Evolutionary conservation across 1,140 invertebrate genomes (phyloP), one percentile per base, ranked within the genome.

Genomic region (Euborellia annulipes): DNA sequence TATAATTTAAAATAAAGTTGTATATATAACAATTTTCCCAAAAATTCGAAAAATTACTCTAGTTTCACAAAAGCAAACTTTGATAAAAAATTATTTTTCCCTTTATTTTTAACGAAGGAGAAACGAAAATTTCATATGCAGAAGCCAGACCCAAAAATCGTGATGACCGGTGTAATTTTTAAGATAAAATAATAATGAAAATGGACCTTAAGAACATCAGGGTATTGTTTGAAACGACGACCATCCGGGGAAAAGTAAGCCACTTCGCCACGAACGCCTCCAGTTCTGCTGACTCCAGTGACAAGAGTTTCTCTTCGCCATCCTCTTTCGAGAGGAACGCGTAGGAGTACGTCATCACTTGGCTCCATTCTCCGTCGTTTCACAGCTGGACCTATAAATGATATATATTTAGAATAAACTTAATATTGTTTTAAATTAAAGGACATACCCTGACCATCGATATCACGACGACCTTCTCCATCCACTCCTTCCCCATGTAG

Each of bases 231-330:
- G 54, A 85, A 76, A 46, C 75, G 76, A 59, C 79, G 78, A 14
- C 84, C 82, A 57, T 84, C 87, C 19, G 90, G 90, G 20, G 87
- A 83, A 53, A 78, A 78, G 60, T 95, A 95, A 20, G 76, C 75
- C n/a, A 94, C 88, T 57, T 87, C 85, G 21, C 85, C 85, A 54
- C 81, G 79, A 43, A 88, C 78, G 38, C 77, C 76, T 16, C 76
- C 85, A 57, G 71, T 83, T 57, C 84, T 81, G 2, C 80, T 82
- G 6, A 92, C 68, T 27, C 84, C 81, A 52, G 78, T 76, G 47
- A 93, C 91, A 37, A 86, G 71, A 0, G 90, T 95, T 57, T 92
- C 82, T 32, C 92, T 66, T 55, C 82, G 82, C 90, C 90, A 96
- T 16, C 89, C 88, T 62, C 78, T 68, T 44, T 80, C 76, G 13